A percentile compares a stretch with the other conserved stretches of the same genome.
Conservation (phyloP, 2,797 vertebrate genomes). For the Darevskia nairensis region DNA sequence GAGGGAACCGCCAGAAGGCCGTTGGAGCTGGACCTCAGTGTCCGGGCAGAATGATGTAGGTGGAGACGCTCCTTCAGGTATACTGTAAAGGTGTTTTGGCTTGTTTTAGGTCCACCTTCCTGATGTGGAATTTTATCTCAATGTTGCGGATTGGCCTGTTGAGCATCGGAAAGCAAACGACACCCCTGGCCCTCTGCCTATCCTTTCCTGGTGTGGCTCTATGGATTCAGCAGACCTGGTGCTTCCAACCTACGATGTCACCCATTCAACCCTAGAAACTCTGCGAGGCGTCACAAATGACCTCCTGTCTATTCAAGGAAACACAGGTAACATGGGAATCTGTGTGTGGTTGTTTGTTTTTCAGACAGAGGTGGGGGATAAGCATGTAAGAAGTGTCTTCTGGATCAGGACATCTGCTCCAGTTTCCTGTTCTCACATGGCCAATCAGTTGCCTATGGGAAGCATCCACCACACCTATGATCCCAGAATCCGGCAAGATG, state of each 20-base stretch:
- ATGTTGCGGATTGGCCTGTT: constrained; percentile 92
- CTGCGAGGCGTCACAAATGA: constrained; percentile 94
- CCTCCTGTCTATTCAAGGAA: constrained; percentile 92
- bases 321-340: constrained; percentile 83
- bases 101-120: constrained; percentile 8
- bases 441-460: too few relatives aligned
- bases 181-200: constrained; percentile 83
- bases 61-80: too few relatives aligned
- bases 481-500: too few relatives aligned
- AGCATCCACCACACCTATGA: too few relatives aligned
- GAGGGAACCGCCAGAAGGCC: too few relatives aligned
- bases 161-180: constrained; percentile 82
- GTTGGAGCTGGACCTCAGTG: too few relatives aligned
- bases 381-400: too few relatives aligned
- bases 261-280: constrained; percentile 91
- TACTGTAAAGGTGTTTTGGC: neutral
- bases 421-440: too few relatives aligned
- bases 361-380: neutral
- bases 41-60: too few relatives aligned
- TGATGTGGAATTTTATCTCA: constrained; percentile 28
- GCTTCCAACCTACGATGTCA: constrained; percentile 93
- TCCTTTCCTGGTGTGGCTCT: constrained; percentile 95
- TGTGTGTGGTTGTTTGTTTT: fast-evolving
- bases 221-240: constrained; percentile 88
- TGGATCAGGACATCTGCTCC: too few relatives aligned